These are phyloP conservation scores for Helobdella robusta DNA, from an alignment of 2,888 invertebrate genomes.

Conservation along the genomic window DNA sequence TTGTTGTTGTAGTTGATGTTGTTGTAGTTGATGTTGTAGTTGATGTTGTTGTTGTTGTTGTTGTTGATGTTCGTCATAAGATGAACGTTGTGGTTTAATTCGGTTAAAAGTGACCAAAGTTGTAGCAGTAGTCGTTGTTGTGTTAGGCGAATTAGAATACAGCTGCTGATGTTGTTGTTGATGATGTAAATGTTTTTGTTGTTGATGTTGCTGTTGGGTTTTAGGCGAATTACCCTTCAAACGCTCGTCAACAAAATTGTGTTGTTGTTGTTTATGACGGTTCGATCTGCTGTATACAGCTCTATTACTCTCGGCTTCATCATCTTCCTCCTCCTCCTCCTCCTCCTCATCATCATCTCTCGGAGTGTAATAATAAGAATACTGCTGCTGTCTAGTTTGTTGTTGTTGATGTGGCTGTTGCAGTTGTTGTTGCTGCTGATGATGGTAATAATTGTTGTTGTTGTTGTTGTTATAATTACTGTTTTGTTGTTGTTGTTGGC, in stretches of 20 bases:
- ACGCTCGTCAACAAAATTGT: constrained; percentile 6
- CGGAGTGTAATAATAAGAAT: too few species aligned
- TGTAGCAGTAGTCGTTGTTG: constrained; percentile 15
- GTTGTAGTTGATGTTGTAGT: constrained; percentile 15
- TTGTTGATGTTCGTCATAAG: too few species aligned
- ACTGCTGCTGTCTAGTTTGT: too few species aligned
- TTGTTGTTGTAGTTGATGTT: constrained; percentile 17
- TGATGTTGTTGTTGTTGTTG: constrained; percentile 5
- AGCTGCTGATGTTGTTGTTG: background rate
- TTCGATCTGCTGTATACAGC: background rate
- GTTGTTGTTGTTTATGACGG: background rate
- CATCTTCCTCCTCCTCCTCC: background rate
- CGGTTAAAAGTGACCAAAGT: too few species aligned
- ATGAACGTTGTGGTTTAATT: too few species aligned
- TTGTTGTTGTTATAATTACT: too few species aligned
- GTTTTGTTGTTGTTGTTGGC: too few species aligned
- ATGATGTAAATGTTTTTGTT: background rate
- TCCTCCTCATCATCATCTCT: background rate
- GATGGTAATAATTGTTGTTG: too few species aligned
- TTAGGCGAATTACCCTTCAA: constrained; percentile 7
- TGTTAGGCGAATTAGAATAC: background rate
- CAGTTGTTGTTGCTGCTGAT: too few species aligned
- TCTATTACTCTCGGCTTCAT: background rate
- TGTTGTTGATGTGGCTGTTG: too few species aligned
- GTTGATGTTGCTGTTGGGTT: background rate